Conservation (phyloP, 2,113 vertebrate species). For the Delphinus delphis region DNA sequence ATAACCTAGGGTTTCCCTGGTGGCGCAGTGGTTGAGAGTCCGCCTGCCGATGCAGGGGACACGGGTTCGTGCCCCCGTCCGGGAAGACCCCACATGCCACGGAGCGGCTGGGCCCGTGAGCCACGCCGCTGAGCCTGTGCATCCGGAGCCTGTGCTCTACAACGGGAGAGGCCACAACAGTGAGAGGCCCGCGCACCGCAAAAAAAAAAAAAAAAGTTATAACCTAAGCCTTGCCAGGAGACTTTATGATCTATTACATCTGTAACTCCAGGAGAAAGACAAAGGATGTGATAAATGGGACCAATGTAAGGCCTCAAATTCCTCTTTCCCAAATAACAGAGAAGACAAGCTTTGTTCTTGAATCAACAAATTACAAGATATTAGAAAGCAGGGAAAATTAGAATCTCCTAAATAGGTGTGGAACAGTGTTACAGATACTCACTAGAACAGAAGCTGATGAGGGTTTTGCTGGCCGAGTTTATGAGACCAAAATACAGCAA, state of each 20-base stretch:
- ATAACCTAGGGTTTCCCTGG: neutral
- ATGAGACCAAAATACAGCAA: conserved; percentile 40
- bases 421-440: neutral
- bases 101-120: too few species aligned
- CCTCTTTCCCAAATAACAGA: conserved; percentile 6
- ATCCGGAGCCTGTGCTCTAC: too few species aligned
- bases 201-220: neutral
- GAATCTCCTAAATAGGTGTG: neutral
- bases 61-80: too few species aligned
- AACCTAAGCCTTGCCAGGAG: neutral
- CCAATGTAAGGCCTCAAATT: conserved; percentile 1
- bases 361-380: neutral
- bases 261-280: neutral
- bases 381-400: neutral
- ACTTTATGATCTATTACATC: neutral
- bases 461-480: neutral
- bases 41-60: too few species aligned
- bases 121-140: too few species aligned
- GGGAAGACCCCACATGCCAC: too few species aligned
- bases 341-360: neutral
- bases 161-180: too few species aligned
- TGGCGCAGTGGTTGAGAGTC: too few species aligned
- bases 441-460: neutral
- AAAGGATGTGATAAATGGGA: neutral
- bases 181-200: too few species aligned